Evolutionary conservation across 2,113 vertebrate species (phyloP), one percentile per base, ranked within the genome.

Genomic region (Motacilla tschutschensis): DNA sequence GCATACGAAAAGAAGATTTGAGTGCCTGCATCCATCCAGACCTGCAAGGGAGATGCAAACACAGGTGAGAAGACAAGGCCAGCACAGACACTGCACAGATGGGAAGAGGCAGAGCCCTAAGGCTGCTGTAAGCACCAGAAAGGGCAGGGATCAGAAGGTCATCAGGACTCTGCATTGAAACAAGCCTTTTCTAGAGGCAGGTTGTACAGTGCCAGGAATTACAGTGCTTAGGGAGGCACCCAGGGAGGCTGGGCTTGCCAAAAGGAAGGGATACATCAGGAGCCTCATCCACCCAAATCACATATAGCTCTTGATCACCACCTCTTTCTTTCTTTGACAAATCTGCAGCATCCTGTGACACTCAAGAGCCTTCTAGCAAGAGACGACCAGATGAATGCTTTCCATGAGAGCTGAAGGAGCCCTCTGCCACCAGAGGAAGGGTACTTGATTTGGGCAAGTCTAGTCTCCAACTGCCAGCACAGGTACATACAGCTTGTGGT

Each of bases 21-120:
- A 76, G 98, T 99, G 47, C 98, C 98, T 3, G 98, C 98, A 19
- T 99, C 98, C 98, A 98, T 98, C 98, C 98, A 99, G 64, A 99
- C 98, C 98, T 99, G 65, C 48, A 85, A 88, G 81, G 91, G 79
- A 87, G 79, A 94, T 66, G 80, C 65, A 89, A 76, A 93, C 50
- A 94, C 2, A 91, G 57, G 62, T 94, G 79, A 95, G 79, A 76
- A 79, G 67, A 67, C 29, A 83, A 91, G 50, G 35, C 35, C 76
- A 67, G 35, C 60, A 59, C 69, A 75, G 51, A 46, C 38, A 21
- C 36, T 57, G 64, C 60, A 59, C 1, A 3, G n/a, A 40, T 28
- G 60, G 3, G 3, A 77, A 44, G 31, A 50, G 40, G 12, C 29
- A 93, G 79, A 83, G 60, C 22, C 55, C 3, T 0, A 22, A n/a